These are phyloP conservation scores for Dipodomys ordii DNA, from an alignment of 2,113 vertebrate genomes.

Conservation along the genomic window DNA sequence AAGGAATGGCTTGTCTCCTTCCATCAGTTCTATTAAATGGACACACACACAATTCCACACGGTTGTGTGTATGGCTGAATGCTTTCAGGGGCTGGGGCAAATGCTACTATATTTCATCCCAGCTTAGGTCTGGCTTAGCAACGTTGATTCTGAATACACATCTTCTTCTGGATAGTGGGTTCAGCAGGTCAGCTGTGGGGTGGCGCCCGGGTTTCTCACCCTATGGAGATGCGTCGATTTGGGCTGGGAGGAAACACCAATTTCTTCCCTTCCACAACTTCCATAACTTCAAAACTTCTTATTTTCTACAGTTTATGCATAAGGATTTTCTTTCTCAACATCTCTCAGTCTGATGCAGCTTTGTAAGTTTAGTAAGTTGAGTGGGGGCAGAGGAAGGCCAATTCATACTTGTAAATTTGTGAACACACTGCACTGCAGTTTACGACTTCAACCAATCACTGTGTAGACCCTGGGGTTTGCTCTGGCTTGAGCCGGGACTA, in stretches of 20 bases:
- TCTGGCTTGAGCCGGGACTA: neutral
- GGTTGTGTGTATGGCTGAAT: slow-evolving; percentile 35
- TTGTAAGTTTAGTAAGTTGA: neutral
- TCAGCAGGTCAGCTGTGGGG: neutral
- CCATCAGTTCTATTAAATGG: neutral
- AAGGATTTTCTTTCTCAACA: neutral
- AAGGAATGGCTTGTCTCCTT: neutral
- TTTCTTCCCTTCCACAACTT: neutral
- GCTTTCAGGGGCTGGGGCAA: neutral
- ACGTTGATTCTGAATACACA: slow-evolving; percentile 33
- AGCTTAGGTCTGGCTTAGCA: slow-evolving; percentile 56
- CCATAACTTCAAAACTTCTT: neutral
- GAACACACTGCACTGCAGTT: neutral
- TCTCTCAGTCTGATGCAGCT: neutral
- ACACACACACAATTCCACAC: neutral
- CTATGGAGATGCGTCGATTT: neutral
- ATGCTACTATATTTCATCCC: slow-evolving; percentile 23
- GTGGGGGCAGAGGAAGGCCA: neutral
- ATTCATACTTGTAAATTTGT: neutral
- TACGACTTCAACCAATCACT: neutral
- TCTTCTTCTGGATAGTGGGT: neutral
- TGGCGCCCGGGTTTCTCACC: neutral
- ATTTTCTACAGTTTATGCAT: neutral
- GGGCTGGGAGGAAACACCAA: neutral
- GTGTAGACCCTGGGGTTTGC: neutral